Evolutionary conservation across 2,888 invertebrate genomes (phyloP).

Genomic region (Syritta pipiens): DNA sequence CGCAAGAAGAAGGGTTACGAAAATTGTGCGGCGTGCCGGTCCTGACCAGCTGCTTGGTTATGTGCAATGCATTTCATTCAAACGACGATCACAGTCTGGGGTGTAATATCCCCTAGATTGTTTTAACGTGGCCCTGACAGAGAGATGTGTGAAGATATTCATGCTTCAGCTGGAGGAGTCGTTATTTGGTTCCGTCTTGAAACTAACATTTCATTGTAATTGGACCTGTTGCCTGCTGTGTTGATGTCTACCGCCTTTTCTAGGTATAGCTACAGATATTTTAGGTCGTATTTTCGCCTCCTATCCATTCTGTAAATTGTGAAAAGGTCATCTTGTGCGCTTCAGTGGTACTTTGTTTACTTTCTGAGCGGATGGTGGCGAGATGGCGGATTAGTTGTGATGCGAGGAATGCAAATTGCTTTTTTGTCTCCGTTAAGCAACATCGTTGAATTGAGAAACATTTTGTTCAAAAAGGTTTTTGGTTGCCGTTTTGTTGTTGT

Average conservation of each 20-base stretch:
- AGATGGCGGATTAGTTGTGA: slow-evolving; percentile 27
- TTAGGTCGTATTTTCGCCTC: background rate
- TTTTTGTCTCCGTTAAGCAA: slow-evolving; percentile 67
- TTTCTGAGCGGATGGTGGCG: slow-evolving; percentile 18
- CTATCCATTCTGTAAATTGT: slow-evolving; percentile 8
- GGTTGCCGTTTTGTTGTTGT: slow-evolving; percentile 1
- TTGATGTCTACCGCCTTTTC: slow-evolving; percentile 43
- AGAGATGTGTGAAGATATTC: slow-evolving; percentile 16
- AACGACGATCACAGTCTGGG: slow-evolving; percentile 67
- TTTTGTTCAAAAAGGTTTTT: slow-evolving; percentile 49
- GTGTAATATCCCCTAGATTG: slow-evolving; percentile 69
- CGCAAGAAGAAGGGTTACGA: slow-evolving; percentile 34
- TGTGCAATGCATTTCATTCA: slow-evolving; percentile 50
- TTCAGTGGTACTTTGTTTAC: slow-evolving; percentile 42
- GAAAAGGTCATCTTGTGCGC: slow-evolving; percentile 9
- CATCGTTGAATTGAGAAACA: slow-evolving; percentile 61
- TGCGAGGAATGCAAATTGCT: slow-evolving; percentile 67
- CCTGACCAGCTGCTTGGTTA: background rate
- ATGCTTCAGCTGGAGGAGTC: slow-evolving; percentile 17
- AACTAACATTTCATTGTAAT: slow-evolving; percentile 62
- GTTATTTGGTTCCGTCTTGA: slow-evolving; percentile 53
- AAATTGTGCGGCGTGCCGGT: too few relatives aligned
- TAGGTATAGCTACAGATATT: slow-evolving; percentile 27
- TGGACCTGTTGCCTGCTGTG: slow-evolving; percentile 58
- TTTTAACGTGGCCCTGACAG: slow-evolving; percentile 52